Base-by-base conservation (phyloP, 2,113 vertebrate species). In the Geococcyx californianus region DNA sequence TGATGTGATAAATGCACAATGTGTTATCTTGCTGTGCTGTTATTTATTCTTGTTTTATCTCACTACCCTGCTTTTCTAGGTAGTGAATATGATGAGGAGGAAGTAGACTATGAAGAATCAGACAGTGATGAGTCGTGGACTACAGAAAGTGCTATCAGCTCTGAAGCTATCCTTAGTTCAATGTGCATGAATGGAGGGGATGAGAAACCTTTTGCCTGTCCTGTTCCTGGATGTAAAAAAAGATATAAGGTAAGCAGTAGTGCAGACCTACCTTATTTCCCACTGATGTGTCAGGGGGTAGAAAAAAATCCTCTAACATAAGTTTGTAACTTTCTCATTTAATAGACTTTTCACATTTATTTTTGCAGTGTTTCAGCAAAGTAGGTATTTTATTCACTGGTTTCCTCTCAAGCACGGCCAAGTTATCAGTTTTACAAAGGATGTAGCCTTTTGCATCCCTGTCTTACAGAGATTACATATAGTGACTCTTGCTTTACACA, bases 81-180 rank as follows among this genome's bases (percentile, higher is more conserved):
- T 89, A 99, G 99, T 13, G 99, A 99, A 95, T 99, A 99, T 55
- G 99, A 99, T 38, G 99, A 99, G 82, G 99, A 99, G 97, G 99
- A 99, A 84, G 99, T 99, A 76, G 99, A 99, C 94, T 99, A 99
- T 36, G 99, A 99, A 97, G 99, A 99, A 97, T 99, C 99, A 9
- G 99, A 99, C 98, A 99, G 99, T 52, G 99, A 99, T 17, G 99
- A 99, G 96, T 99, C 99, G 55, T 99, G 99, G 99, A 99, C 99
- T 94, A 99, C 99, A 29, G 99, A 99, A 98, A 99, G 99, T 87
- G 99, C 99, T 97, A 99, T 99, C 98, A 99, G 99, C 98, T 99
- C 99, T 0, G 99, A 99, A 97, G 99, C 99, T 95, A 99, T 99
- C 97, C 99, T 99, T 93, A 99, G 99, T 94, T 99, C 99, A 80